These are phyloP conservation scores for Ectobius pallidus DNA, from an alignment of 2,888 invertebrate species.

Conservation along the genomic window DNA sequence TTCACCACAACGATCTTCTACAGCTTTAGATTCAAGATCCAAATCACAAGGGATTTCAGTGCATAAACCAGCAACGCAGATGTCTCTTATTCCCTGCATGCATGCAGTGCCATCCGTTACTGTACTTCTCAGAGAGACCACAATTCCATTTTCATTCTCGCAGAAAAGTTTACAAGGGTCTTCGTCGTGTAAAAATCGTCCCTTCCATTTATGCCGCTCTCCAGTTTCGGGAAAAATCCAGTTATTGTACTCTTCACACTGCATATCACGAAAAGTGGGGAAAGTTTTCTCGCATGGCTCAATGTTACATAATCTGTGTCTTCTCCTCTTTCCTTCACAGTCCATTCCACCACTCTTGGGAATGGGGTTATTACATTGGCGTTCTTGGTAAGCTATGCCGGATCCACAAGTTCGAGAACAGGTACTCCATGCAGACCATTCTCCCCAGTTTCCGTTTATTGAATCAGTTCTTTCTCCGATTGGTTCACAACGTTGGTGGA, in stretches of 20 bases:
- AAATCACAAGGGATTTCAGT: conserved; percentile 63
- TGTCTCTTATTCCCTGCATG: conserved; percentile 57
- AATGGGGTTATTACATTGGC: background rate
- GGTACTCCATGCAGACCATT: background rate
- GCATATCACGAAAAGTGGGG: background rate
- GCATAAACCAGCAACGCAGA: conserved; percentile 62
- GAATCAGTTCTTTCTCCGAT: background rate
- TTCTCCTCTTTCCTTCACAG: background rate
- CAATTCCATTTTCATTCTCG: conserved; percentile 50
- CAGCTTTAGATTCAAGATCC: conserved; percentile 59
- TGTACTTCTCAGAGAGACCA: conserved; percentile 56
- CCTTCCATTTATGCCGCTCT: background rate
- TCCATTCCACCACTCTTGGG: background rate
- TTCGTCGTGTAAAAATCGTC: background rate
- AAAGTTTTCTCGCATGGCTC: background rate
- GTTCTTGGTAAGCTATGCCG: background rate
- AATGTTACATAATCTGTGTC: background rate
- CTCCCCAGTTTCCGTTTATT: background rate
- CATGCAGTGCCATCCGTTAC: conserved; percentile 63
- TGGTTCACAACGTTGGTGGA: background rate
- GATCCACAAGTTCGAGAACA: background rate
- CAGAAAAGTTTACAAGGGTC: conserved; percentile 53
- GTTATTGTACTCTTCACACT: background rate
- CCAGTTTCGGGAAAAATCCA: background rate
- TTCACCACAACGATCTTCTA: conserved; percentile 66